Percentiles rank a stretch among this genome's conserved stretches.
Evolutionary conservation across 2,797 vertebrate genomes (phyloP).

Genomic region (Acanthornis magna): DNA sequence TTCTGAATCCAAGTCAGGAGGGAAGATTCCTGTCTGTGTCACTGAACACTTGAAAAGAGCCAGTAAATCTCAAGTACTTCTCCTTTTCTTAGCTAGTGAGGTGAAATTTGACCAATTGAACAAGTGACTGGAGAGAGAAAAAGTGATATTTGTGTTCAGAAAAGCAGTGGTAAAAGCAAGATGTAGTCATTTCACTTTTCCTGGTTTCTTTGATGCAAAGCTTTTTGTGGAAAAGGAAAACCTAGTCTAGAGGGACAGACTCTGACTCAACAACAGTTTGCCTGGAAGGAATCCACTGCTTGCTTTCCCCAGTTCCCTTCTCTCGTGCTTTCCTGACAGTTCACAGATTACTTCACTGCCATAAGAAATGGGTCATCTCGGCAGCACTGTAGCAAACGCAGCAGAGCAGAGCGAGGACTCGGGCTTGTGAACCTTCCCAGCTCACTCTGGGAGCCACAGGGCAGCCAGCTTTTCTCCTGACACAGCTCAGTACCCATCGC

Average conservation of each 20-base stretch:
- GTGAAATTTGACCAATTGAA: background rate
- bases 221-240: background rate
- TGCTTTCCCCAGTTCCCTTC: background rate
- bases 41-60: background rate
- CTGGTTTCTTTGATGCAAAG: background rate
- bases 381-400: background rate
- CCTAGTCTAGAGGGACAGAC: background rate
- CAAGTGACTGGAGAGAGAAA: background rate
- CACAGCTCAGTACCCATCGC: fast-evolving
- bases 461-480: background rate
- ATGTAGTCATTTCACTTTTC: background rate
- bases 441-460: background rate
- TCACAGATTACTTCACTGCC: background rate
- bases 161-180: background rate
- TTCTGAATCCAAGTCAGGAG: background rate
- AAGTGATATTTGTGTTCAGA: background rate
- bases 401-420: background rate
- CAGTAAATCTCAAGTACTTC: background rate
- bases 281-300: background rate
- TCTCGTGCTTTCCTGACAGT: background rate
- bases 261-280: background rate
- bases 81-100: background rate
- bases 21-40: background rate
- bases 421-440: background rate
- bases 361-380: background rate